Base-by-base conservation (phyloP, 2,113 vertebrate species). In the Chamaea fasciata region DNA sequence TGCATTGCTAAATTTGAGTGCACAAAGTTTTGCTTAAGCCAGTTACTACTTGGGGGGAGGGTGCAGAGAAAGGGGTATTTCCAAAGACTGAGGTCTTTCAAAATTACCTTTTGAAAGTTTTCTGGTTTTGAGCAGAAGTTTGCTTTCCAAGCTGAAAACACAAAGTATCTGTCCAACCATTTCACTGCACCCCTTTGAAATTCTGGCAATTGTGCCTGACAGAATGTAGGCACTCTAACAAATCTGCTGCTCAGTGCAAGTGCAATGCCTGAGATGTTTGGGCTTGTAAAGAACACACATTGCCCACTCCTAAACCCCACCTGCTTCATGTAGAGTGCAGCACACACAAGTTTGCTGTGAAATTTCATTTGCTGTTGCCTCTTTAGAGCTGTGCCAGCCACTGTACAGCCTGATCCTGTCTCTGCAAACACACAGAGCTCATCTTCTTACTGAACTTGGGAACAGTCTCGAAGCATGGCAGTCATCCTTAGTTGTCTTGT, bases 61-160 rank as follows among this genome's bases (percentile, higher is more conserved):
- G 37, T 21, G 37, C 1, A 5, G 17, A 39, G 37, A 76, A 50
- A 14, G 83, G 30, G 3, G 7, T 89, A 56, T 95, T 95, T 95
- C 92, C 62, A 87, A 95, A 95, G 89, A 90, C 82, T 47, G 47
- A 85, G 49, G 67, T 96, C 90, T 94, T 96, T 96, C 95, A 94
- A 92, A 94, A 94, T 70, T 26, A 63, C 81, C 76, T 94, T 90
- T 95, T 93, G 95, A 94, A 96, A 94, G 71, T 24, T 62, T 89
- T 90, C 56, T 74, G 39, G 47, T 87, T 94, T 78, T 81, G 64
- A 81, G 60, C 79, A 44, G 46, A n/a, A 73, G 39, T 47, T 89
- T 65, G 60, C 21, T 81, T 94, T 83, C 64, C 64, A 86, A 83
- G 80, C 64, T 70, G 55, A 86, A 56, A 76, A 67, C 47, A 41